Conservation (phyloP, 2,113 vertebrate species). For the Ciconia stormi region DNA sequence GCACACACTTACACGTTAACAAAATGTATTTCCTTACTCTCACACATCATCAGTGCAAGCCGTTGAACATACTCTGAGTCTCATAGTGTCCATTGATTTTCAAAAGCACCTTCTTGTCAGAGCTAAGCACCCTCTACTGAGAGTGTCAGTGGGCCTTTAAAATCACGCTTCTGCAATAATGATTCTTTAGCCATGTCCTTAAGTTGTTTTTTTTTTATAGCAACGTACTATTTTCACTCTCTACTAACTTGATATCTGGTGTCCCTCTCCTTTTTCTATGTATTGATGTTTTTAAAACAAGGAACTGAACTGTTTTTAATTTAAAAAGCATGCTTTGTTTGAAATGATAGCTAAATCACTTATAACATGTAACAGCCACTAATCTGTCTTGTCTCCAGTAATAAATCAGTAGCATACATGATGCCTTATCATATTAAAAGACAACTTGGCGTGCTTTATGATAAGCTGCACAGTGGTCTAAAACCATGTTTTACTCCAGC, state of each 20-base stretch:
- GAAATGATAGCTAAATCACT: not conserved
- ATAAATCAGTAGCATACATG: not conserved
- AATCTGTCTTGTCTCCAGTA: not conserved
- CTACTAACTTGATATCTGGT: not conserved
- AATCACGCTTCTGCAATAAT: not conserved
- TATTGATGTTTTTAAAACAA: not conserved
- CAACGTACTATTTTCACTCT: not conserved
- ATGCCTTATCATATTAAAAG: not conserved
- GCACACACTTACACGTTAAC: not conserved
- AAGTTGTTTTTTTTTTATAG: not conserved
- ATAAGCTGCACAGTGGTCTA: not conserved
- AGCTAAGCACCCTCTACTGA: not conserved
- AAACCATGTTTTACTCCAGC: not conserved
- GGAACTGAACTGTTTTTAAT: not conserved
- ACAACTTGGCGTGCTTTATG: not conserved
- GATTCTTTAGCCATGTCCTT: not conserved
- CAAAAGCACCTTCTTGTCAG: not conserved
- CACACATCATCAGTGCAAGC: not conserved
- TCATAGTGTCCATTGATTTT: not conserved
- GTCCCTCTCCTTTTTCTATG: not conserved
- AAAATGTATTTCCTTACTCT: not conserved
- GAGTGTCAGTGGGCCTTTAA: not conserved
- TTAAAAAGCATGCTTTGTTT: not conserved
- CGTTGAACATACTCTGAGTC: not conserved
- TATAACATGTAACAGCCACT: not conserved